Conservation (phyloP, 2,797 vertebrate genomes). For the Micrastur ruficollis region DNA sequence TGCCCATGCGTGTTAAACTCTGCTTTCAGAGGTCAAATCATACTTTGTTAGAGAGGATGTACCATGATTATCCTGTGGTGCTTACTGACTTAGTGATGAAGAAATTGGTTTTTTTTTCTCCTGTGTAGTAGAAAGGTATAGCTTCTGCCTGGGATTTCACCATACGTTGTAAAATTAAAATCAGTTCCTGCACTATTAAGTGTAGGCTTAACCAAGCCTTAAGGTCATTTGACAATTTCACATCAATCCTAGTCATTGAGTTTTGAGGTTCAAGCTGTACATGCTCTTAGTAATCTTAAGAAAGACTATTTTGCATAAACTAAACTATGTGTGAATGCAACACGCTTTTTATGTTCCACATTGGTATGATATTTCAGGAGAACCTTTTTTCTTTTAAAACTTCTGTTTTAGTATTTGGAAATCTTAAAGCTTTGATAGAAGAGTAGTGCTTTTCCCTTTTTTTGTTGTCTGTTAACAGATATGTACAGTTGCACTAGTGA, state of each 20-base stretch:
- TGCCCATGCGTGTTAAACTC: background rate
- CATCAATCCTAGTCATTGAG: background rate
- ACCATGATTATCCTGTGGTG: background rate
- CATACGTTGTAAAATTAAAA: background rate
- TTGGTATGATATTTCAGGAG: background rate
- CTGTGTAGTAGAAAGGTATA: background rate
- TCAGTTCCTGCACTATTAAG: background rate
- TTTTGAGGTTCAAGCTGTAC: background rate
- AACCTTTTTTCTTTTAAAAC: background rate
- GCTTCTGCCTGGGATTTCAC: background rate
- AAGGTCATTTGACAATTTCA: background rate
- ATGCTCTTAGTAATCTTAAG: background rate
- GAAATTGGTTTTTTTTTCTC: background rate
- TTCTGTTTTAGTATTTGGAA: background rate
- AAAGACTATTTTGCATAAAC: background rate
- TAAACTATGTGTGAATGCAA: background rate
- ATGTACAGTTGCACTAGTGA: background rate
- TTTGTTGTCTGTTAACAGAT: background rate
- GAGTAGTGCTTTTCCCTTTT: background rate
- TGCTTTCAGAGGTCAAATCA: background rate
- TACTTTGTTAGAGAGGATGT: background rate
- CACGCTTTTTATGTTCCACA: background rate
- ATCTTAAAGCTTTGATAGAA: background rate
- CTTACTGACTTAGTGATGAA: background rate
- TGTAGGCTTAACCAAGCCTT: background rate